phyloP scores from a whole-genome alignment of 2,888 invertebrate species.

The Cheilosia grossa region DNA sequence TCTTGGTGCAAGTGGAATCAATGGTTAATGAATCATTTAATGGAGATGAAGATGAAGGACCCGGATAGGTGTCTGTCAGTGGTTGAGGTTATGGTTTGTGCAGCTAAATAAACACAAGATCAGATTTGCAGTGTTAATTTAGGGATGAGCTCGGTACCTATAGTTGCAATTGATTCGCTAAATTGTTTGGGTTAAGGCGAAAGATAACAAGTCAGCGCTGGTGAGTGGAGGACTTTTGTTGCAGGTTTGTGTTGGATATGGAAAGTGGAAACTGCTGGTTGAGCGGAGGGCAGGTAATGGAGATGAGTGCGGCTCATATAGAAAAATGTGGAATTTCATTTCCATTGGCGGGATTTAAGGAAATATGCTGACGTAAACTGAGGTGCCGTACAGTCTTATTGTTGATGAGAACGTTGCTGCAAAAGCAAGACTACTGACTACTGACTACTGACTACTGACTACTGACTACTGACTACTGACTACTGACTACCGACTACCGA shows the following conservation, averaged over 20 bases:
- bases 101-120: constrained; percentile 59
- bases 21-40: constrained; percentile 69
- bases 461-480: too few relatives aligned
- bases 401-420: too few relatives aligned
- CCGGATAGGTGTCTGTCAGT: constrained; percentile 52
- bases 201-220: constrained; percentile 55
- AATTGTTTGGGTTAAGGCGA: constrained; percentile 61
- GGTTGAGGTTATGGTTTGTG: constrained; percentile 65
- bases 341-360: too few relatives aligned
- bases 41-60: constrained; percentile 43
- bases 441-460: too few relatives aligned
- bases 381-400: too few relatives aligned
- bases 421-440: too few relatives aligned
- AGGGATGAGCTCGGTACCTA: constrained; percentile 7
- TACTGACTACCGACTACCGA: too few relatives aligned
- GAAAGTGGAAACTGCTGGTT: background rate
- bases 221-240: constrained; percentile 9
- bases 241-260: background rate
- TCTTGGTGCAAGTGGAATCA: constrained; percentile 46
- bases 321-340: too few relatives aligned
- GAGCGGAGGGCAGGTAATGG: background rate
- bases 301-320: too few relatives aligned
- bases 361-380: too few relatives aligned
- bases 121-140: constrained; percentile 16
- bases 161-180: constrained; percentile 12